Conservation (phyloP, 2,888 invertebrate species). For the Morpho helenor region DNA sequence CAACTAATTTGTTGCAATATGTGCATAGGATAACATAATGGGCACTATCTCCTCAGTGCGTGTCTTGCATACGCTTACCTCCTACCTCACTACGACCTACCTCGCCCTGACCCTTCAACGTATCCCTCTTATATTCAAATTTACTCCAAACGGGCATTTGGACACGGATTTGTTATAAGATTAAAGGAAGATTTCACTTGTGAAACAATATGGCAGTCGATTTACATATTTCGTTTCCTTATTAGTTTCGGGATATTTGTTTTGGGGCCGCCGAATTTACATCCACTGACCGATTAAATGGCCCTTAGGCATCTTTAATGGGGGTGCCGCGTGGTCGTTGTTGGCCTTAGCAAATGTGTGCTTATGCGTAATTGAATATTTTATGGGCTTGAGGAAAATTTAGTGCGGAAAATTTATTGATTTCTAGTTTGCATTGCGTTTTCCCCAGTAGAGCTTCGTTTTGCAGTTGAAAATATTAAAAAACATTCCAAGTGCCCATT, state of each 20-base stretch:
- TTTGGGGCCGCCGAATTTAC: constrained; percentile 77
- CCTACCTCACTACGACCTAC: constrained; percentile 59
- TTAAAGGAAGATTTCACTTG: constrained; percentile 81
- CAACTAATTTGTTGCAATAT: constrained; percentile 81
- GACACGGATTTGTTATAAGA: constrained; percentile 80
- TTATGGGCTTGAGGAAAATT: constrained; percentile 68
- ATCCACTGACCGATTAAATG: constrained; percentile 80
- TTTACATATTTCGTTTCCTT: constrained; percentile 80
- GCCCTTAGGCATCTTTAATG: constrained; percentile 80
- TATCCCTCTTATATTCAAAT: constrained; percentile 76
- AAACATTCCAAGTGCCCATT: constrained; percentile 15
- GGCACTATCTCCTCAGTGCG: constrained; percentile 73
- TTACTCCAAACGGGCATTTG: constrained; percentile 75
- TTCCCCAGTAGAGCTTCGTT: constrained; percentile 22
- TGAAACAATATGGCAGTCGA: constrained; percentile 78
- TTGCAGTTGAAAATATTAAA: constrained; percentile 19
- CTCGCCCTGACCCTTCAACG: constrained; percentile 63
- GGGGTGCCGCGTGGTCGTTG: constrained; percentile 79
- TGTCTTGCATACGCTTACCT: constrained; percentile 77
- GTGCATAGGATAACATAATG: constrained; percentile 79
- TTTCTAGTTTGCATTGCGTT: constrained; percentile 42
- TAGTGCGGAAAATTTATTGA: constrained; percentile 66
- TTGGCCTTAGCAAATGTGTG: constrained; percentile 77
- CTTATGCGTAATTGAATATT: constrained; percentile 80
- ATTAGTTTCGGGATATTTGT: constrained; percentile 80